Evolutionary conservation across 64 coral and sea anemone species (phyloP), one percentile per base, ranked within the genome.

Genomic region (Stylophora pistillata): DNA sequence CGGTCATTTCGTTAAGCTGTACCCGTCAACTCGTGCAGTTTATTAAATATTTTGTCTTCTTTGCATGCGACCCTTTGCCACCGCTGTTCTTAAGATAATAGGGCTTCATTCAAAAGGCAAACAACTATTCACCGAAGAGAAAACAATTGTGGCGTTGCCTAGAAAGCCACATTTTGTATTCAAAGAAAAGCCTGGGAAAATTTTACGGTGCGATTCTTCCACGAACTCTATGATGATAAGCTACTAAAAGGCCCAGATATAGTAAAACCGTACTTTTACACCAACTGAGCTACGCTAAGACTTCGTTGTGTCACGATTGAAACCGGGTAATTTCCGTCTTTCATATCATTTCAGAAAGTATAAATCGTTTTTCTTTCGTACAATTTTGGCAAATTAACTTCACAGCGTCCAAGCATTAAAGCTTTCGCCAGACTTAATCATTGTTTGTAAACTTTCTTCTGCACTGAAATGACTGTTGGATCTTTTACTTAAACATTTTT

Each of bases 141-240:
- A 84, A 84, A 69, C 61, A 84, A 83, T 69, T 84, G 80, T 70
- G 28, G 23, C 80, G 80, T 84, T 84, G 62, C 80, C 62, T 84
- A 84, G 80, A 84, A 70, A 84, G 80, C 80, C 80, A 84, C 80
- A 84, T 84, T 84, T 84, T 64, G 59, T 21, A 65, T 70, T 70
- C 61, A 69, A n/a, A 41, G 12, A 1, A 31, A 37, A 33, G 30
- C 61, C 69, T 60, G 33, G 80, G 53, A 84, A 84, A 82, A 53
- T 84, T 84, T 34, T 31, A 57, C 57, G 30, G 30, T 29, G 57
- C 37, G 31, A 32, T 41, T 31, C 23, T 68, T 68, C 23, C 63
- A 66, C 9, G 25, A 66, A 66, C 9, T 20, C 64, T 21, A n/a
- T 21, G 64, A 6, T n/a, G 64, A 7, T 47, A 47, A 47, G 37